Base-by-base conservation (phyloP, 1,140 invertebrate species). In the Drosophila virilis region DNA sequence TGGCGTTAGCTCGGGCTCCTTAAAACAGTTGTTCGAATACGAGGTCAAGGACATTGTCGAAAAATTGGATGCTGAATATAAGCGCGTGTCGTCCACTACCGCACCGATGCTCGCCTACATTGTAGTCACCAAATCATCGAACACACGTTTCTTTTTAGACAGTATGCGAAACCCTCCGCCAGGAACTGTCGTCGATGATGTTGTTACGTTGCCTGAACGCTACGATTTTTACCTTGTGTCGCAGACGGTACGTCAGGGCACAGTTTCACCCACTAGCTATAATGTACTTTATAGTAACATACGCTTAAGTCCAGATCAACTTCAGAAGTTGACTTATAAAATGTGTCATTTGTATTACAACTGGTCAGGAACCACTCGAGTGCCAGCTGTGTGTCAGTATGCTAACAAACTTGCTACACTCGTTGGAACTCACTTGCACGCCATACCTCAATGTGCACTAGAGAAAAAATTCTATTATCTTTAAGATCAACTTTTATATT, bases 401-500 rank as follows among this genome's bases (percentile, higher is more conserved):
- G 96, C 97, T 6, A 97, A 98, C 77, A 98, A 97, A 86, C 86
- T 98, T 65, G 97, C 97, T 0, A 97, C 96, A 71, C 91, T 97
- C 1, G 95, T 96, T 3, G 95, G 95, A 0, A 95, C 97, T 70
- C 94, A 93, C 60, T 92, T 97, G 6, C 95, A 96, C 74, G 91
- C 94, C 43, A 84, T 93, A n/a, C 95, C 96, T 0, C 80, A 91
- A 33, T 77, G 81, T 54, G 76, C 79, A 2, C 88, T 95, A 1
- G 92, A 93, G 45, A 93, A 92, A 37, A 77, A 93, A 12, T 86
- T 95, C 0, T 94, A 94, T 67, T 95, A 94, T 71, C 79, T 92
- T 28, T 92, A 91, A 90, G 32, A 45, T 13, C 7, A 12, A 13
- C 22, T 42, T 52, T 10, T 9, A 66, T 28, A 7, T 37, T 48